Conservation (phyloP, 2,888 invertebrate species). For the Callinectes sapidus region DNA sequence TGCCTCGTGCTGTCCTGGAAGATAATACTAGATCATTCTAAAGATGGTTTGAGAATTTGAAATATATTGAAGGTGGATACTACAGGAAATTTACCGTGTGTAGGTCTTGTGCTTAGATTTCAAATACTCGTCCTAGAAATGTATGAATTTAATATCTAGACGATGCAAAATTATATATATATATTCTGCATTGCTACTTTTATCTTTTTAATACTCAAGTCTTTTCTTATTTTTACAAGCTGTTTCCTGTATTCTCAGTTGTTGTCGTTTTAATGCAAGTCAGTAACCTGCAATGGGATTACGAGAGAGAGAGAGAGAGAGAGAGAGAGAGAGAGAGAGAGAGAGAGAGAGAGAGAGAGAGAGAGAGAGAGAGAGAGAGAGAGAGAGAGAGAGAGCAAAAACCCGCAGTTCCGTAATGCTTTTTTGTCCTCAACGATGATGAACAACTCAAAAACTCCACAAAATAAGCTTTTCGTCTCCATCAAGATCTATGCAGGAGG, state of each 20-base stretch:
- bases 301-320: constrained; percentile 11
- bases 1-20: background rate
- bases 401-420: background rate
- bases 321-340: constrained; percentile 20
- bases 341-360: constrained; percentile 32
- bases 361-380: constrained; percentile 34
- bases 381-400: constrained; percentile 1
- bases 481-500: background rate
- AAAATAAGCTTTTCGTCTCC: background rate
- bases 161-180: too few relatives aligned
- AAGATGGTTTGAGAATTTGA: too few relatives aligned
- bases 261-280: background rate
- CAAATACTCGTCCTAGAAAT: too few relatives aligned
- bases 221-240: background rate
- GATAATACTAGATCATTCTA: background rate
- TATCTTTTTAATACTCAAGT: too few relatives aligned
- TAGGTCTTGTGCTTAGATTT: too few relatives aligned
- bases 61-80: too few relatives aligned
- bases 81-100: too few relatives aligned
- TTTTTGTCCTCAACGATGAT: background rate
- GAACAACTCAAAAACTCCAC: constrained; percentile 6
- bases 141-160: too few relatives aligned
- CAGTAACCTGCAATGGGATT: too few relatives aligned
- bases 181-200: too few relatives aligned
- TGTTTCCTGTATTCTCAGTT: background rate